These are phyloP conservation scores for Muschampia staudingeri DNA, from an alignment of 2,888 invertebrate species.

Conservation along the genomic window DNA sequence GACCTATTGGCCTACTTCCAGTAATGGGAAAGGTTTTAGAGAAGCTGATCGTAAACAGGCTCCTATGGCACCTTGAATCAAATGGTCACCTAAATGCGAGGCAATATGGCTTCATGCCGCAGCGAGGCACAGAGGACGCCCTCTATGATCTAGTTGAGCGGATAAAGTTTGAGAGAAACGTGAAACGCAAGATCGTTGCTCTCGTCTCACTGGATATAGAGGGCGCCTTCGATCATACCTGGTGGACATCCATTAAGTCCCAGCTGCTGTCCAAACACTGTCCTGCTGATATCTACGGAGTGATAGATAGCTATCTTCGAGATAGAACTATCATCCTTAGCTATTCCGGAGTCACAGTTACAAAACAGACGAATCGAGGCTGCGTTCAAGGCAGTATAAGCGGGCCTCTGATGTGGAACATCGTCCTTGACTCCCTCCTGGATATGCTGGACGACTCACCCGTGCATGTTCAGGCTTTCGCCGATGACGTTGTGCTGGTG, in stretches of 20 bases:
- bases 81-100: not conserved
- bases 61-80: conserved; percentile 33
- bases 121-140: too few relatives aligned
- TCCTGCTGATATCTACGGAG: not conserved
- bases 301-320: not conserved
- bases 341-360: not conserved
- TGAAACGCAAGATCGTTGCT: not conserved
- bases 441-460: not conserved
- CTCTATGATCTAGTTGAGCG: not conserved
- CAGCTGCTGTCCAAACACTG: not conserved
- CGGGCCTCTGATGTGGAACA: too few relatives aligned
- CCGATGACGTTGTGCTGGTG: not conserved
- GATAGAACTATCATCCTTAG: not conserved
- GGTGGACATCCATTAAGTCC: not conserved
- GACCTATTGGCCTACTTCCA: not conserved
- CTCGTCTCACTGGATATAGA: too few relatives aligned
- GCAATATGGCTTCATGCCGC: too few relatives aligned
- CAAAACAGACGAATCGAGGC: not conserved
- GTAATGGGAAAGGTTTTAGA: conserved; percentile 60
- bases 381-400: too few relatives aligned
- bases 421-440: conserved; percentile 16
- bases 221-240: not conserved
- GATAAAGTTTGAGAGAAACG: not conserved
- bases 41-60: conserved; percentile 44
- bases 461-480: not conserved